Base-by-base conservation (phyloP, 2,113 vertebrate genomes). In the Leucosticte australis region DNA sequence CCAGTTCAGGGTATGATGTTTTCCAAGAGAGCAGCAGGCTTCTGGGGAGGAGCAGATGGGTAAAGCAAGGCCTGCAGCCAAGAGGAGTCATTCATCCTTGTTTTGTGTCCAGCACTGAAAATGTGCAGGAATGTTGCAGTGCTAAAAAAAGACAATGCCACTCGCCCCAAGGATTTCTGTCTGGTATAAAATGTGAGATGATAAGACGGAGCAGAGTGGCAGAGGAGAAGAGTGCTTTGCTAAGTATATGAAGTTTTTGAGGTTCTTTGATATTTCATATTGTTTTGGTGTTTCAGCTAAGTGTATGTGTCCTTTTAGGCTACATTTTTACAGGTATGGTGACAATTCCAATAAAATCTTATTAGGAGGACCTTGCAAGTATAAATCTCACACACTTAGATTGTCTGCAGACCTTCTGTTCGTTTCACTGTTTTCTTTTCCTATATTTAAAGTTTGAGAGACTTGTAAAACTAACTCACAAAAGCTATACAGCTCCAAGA, bases 1-100 rank as follows among this genome's bases (percentile, higher is more conserved):
- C 35, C 99, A 99, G 97, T 99, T 99, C 97, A 98, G 99, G 98
- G 99, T 99, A 97, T 97, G 98, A 76, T 53, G 73, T 90, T 95
- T 92, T 93, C 93, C 94, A 97, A 93, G 83, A 84, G 30, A 96
- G 64, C 95, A 92, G 89, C 56, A 83, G 87, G 85, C 85, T 95
- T 92, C 84, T 83, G 55, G 79, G 80, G 60, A 94, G 60, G 79
- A 94, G 94, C 94, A 92, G 87, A 93, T 95, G 93, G 95, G 60
- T 78, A 90, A 92, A 95, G 70, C 81, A 88, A 95, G 68, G 91
- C 81, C 90, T 90, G 81, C 52, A 90, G 95, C 96, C 95, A 97
- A 94, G 90, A 95, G 87, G 56, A 95, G 87, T 89, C 86, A 78
- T 71, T 93, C 94, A 86, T 90, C 71, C 95, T 83, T 87, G 73